phyloP scores from a whole-genome alignment of 2,113 vertebrate genomes.

The Pelvicachromis taeniatus region DNA sequence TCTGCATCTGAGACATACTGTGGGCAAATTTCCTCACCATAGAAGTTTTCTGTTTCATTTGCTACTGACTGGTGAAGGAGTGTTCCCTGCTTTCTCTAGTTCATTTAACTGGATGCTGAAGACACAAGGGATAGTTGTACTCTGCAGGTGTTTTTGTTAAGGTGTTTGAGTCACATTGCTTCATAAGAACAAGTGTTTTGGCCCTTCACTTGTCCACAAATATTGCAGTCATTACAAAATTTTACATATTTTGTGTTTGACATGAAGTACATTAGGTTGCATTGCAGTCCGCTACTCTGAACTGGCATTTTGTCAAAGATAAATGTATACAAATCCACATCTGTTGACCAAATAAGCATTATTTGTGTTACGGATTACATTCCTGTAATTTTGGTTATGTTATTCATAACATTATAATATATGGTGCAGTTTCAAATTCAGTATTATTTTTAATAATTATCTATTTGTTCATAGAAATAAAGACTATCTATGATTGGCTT shows the following conservation, averaged over 20 bases:
- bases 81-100: slow-evolving; percentile 36
- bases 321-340: slow-evolving; percentile 5
- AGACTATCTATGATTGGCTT: background rate
- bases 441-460: background rate
- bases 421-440: slow-evolving; percentile 10
- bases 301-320: background rate
- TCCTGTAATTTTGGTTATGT: background rate
- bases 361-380: slow-evolving; percentile 49
- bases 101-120: slow-evolving; percentile 30
- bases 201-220: background rate
- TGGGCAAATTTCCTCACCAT: slow-evolving; percentile 9
- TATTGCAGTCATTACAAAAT: background rate
- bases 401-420: slow-evolving; percentile 17
- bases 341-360: background rate
- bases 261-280: background rate
- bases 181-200: background rate
- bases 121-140: slow-evolving; percentile 13
- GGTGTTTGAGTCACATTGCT: slow-evolving; percentile 21
- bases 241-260: background rate
- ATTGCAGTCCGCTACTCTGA: background rate
- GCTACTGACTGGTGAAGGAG: slow-evolving; percentile 7
- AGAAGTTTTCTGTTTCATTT: slow-evolving; percentile 10
- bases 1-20: slow-evolving; percentile 15
- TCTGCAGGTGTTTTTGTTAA: slow-evolving; percentile 40
- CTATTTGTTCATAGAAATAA: background rate